Evolutionary conservation across 2,797 vertebrate species (phyloP).

Genomic region (Hyperoplus immaculatus): DNA sequence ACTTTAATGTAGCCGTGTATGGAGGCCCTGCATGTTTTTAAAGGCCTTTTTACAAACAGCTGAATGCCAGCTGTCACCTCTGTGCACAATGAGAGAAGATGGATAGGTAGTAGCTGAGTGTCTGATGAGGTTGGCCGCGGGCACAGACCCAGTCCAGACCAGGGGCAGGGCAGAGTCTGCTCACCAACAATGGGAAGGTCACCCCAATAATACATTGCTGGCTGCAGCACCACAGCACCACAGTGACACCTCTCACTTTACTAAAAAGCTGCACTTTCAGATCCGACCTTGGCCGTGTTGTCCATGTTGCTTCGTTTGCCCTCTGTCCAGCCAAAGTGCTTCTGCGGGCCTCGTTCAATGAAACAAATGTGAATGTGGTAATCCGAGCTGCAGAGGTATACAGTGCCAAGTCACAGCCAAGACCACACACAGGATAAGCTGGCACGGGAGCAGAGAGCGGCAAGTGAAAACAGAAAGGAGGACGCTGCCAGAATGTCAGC

Average conservation of each 20-base stretch:
- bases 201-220: conserved; percentile 69
- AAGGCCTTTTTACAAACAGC: conserved; percentile 92
- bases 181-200: conserved; percentile 81
- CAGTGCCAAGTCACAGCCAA: conserved; percentile 83
- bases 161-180: conserved; percentile 68
- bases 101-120: conserved; percentile 83
- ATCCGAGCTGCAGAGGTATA: conserved; percentile 72
- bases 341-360: conserved; percentile 45
- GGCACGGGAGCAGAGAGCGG: conserved; percentile 81
- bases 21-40: conserved; percentile 91
- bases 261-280: conserved; percentile 66
- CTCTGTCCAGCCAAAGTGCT: conserved; percentile 54
- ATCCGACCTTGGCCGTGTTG: conserved; percentile 64
- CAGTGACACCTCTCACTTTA: conserved; percentile 62
- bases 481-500: conserved; percentile 85
- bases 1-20: conserved; percentile 95
- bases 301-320: conserved; percentile 57
- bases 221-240: conserved; percentile 50
- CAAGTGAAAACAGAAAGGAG: conserved; percentile 80
- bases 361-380: conserved; percentile 74
- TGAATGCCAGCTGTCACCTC: conserved; percentile 96
- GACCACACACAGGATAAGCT: conserved; percentile 86
- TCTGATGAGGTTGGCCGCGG: conserved; percentile 80
- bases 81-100: conserved; percentile 86
- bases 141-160: conserved; percentile 75